Evolutionary conservation across 2,113 vertebrate genomes (phyloP).

Genomic region (Otus sunia): DNA sequence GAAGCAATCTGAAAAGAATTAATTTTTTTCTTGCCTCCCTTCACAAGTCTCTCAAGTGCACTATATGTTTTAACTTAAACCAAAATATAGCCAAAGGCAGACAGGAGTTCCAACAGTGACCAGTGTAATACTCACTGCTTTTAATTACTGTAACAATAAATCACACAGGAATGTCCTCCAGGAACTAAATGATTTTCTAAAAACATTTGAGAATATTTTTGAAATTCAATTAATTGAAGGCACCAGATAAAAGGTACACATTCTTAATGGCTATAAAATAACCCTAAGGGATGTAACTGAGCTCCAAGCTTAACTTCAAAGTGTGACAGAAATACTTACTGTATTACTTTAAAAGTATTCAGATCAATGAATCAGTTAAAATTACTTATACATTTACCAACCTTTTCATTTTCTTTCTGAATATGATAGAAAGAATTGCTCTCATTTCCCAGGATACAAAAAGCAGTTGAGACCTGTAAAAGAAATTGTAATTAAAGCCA

Average conservation of each 20-base stretch:
- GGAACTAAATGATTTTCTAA: constrained; percentile 70
- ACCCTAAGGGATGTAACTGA: constrained; percentile 71
- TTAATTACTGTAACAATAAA: constrained; percentile 76
- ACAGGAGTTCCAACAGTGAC: constrained; percentile 65
- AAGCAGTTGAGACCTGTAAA: constrained; percentile 63
- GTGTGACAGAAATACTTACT: constrained; percentile 72
- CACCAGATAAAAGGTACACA: constrained; percentile 82
- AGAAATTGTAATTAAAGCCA: constrained; percentile 66
- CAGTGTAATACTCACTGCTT: constrained; percentile 53
- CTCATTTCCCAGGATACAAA: constrained; percentile 55
- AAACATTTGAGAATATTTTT: constrained; percentile 76
- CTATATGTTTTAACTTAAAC: constrained; percentile 44
- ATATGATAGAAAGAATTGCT: constrained; percentile 52
- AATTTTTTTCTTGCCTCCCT: constrained; percentile 37
- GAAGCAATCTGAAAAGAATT: constrained; percentile 33
- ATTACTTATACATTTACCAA: constrained; percentile 71
- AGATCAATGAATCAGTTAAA: constrained; percentile 77
- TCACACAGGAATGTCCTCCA: constrained; percentile 73
- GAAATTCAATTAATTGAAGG: constrained; percentile 85
- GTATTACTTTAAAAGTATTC: constrained; percentile 72
- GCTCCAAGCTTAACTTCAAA: constrained; percentile 75
- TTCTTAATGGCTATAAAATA: constrained; percentile 79
- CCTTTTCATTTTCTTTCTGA: constrained; percentile 73
- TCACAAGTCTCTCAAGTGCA: constrained; percentile 35
- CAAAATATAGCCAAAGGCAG: constrained; percentile 58